phyloP scores from a whole-genome alignment of 2,888 invertebrate genomes.

The Phlogophora meticulosa region DNA sequence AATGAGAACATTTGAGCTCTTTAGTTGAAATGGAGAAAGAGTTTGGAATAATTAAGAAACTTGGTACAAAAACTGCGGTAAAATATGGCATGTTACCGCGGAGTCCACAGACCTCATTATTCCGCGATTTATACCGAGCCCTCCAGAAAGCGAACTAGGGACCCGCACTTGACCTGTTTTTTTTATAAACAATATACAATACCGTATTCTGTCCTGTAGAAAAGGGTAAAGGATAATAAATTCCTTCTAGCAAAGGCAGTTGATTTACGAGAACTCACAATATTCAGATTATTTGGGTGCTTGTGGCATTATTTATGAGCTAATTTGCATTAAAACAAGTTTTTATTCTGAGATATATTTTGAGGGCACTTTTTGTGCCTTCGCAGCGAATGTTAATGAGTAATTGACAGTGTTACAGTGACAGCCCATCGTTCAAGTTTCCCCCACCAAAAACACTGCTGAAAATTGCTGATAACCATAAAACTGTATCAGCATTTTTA shows the following conservation, averaged over 20 bases:
- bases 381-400: slow-evolving; percentile 43
- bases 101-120: slow-evolving; percentile 48
- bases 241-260: slow-evolving; percentile 71
- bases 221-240: slow-evolving; percentile 76
- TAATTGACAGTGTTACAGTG: slow-evolving; percentile 43
- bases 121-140: slow-evolving; percentile 47
- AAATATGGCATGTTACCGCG: slow-evolving; percentile 42
- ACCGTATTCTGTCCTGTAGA: slow-evolving; percentile 67
- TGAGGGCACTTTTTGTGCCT: slow-evolving; percentile 38
- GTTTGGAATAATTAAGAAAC: slow-evolving; percentile 47
- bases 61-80: slow-evolving; percentile 27
- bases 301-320: slow-evolving; percentile 67
- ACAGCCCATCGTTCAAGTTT: slow-evolving; percentile 26
- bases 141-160: slow-evolving; percentile 52
- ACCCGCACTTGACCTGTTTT: slow-evolving; percentile 65
- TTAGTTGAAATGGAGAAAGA: slow-evolving; percentile 40
- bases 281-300: slow-evolving; percentile 64
- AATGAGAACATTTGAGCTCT: slow-evolving; percentile 48
- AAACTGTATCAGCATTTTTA: slow-evolving; percentile 37
- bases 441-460: neutral
- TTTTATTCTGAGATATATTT: slow-evolving; percentile 57
- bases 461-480: slow-evolving; percentile 20
- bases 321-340: slow-evolving; percentile 64
- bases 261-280: slow-evolving; percentile 75
- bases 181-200: slow-evolving; percentile 65